Conservation (phyloP, 2,113 vertebrate species). For the Lontra canadensis region DNA sequence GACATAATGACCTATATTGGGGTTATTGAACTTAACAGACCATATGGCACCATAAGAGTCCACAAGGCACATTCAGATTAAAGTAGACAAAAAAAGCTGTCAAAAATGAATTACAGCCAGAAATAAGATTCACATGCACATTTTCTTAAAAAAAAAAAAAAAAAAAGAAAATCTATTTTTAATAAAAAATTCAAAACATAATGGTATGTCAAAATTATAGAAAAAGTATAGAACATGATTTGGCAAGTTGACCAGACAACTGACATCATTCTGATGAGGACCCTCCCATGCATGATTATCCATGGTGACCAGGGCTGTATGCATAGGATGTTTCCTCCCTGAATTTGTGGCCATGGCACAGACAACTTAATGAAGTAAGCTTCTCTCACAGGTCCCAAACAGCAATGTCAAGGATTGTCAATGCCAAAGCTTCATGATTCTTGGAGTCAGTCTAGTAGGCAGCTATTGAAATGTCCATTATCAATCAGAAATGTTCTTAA, state of each 20-base stretch:
- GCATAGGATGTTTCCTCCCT: neutral
- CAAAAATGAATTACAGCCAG: neutral
- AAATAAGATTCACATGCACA: neutral
- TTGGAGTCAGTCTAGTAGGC: neutral
- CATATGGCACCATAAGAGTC: neutral
- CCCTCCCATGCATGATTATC: neutral
- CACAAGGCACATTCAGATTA: neutral
- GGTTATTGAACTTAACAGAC: neutral
- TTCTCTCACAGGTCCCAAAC: neutral
- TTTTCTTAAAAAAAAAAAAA: neutral
- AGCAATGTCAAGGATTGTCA: neutral
- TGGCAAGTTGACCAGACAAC: neutral
- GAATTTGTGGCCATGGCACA: neutral
- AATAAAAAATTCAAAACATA: neutral
- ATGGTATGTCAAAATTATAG: neutral
- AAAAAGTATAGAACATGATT: neutral
- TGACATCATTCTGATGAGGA: neutral
- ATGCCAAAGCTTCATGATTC: neutral
- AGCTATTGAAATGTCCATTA: constrained; percentile 24
- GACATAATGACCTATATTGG: neutral
- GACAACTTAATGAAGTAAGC: neutral
- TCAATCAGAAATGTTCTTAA: neutral
- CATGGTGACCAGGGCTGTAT: neutral
- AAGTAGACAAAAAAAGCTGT: neutral
- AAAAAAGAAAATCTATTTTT: neutral